These are phyloP conservation scores for Cheilosia pagana DNA, from an alignment of 2,888 invertebrate genomes.

Conservation along the genomic window DNA sequence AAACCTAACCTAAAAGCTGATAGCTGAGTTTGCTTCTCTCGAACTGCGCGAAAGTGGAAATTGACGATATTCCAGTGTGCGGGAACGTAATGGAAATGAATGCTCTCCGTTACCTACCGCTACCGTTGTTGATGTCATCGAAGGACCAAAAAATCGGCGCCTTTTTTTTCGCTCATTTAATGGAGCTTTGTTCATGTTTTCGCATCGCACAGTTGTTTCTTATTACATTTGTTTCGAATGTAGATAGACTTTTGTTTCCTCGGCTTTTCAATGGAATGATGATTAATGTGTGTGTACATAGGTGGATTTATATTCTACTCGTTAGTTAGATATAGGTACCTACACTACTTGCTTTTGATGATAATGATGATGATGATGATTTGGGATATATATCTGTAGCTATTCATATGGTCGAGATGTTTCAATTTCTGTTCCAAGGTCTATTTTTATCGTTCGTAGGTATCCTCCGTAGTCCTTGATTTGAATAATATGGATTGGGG, in stretches of 20 bases:
- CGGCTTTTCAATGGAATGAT: constrained; percentile 10
- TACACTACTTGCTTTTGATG: constrained; percentile 9
- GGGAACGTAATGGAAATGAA: constrained; percentile 6
- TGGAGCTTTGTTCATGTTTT: constrained; percentile 46
- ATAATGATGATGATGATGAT: neutral
- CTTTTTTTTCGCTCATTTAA: neutral
- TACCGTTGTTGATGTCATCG: constrained; percentile 56
- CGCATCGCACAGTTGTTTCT: constrained; percentile 53
- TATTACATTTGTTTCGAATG: constrained; percentile 37
- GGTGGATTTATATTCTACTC: constrained; percentile 27
- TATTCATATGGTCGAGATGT: constrained; percentile 14
- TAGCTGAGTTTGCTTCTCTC: neutral
- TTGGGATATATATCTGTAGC: neutral
- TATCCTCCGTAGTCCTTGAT: constrained; percentile 1
- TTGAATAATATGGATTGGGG: constrained; percentile 3
- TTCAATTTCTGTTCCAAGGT: constrained; percentile 45
- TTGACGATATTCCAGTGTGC: constrained; percentile 9
- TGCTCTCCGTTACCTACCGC: constrained; percentile 2
- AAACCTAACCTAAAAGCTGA: constrained; percentile 9
- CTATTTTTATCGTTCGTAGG: neutral
- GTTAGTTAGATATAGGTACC: constrained; percentile 5
- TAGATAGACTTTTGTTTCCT: constrained; percentile 29
- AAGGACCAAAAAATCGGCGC: constrained; percentile 24
- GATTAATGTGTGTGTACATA: constrained; percentile 39
- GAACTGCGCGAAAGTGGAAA: constrained; percentile 43